Base-by-base conservation (phyloP, 2,113 vertebrate genomes). In the Labrus mixtus region DNA sequence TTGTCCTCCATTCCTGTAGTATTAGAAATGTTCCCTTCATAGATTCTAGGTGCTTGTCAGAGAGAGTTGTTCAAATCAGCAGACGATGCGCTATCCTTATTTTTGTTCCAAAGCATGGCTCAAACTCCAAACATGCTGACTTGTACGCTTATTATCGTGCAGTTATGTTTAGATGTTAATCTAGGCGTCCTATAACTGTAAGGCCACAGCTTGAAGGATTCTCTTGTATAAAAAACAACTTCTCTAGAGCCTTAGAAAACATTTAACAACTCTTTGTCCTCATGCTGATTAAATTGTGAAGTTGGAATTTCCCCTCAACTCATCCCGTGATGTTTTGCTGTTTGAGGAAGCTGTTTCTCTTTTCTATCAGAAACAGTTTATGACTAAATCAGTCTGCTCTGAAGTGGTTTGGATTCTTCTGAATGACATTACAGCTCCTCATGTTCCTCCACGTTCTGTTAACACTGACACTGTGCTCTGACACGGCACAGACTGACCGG, bases 281-380 rank as follows among this genome's bases (percentile, higher is more conserved):
- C 43, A 12, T 25, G 36, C 43, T 7, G 37, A 22, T 20, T 72
- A 15, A 72, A 54, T 36, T 56, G 36, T 45, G 2, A 43, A 72
- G 53, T 71, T 13, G n/a, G 46, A 15, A 16, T 61, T 53, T 10
- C 67, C 48, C 56, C 80, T 54, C 13, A 48, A 3, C 22, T 50
- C 29, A 11, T 71, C 66, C 0, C 50, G 36, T 68, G 57, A 58
- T 64, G 55, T 37, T 76, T 64, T 71, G 58, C 48, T 51, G 23
- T 39, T n/a, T 60, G 36, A 54, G 3, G 37, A 25, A 20, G 3
- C 7, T 3, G 20, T 29, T 0, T 7, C 9, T 58, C 16, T 46
- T n/a, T 10, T 60, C 54, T 41, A 37, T 13, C 48, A 23, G 2
- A 20, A 10, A 25, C 43, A 54, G 29, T 57, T 16, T 9, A 5